These are phyloP conservation scores for Origma solitaria DNA, from an alignment of 2,113 vertebrate genomes.

Conservation along the genomic window DNA sequence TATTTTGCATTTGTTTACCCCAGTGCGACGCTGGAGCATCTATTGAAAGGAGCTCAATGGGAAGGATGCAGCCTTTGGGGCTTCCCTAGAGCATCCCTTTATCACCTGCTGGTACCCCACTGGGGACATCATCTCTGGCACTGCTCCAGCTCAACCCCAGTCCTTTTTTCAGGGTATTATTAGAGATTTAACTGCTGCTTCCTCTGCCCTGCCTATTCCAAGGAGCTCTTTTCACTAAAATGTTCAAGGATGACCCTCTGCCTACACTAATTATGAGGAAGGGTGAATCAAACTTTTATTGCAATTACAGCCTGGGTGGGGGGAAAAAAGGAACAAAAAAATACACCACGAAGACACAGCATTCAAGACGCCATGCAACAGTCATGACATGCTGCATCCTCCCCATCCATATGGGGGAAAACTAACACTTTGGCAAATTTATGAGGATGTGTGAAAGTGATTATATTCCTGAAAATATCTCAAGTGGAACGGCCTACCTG, in stretches of 20 bases:
- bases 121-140: neutral
- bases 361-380: conserved; percentile 18
- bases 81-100: neutral
- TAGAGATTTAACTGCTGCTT: neutral
- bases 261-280: neutral
- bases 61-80: neutral
- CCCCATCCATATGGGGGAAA: conserved; percentile 46
- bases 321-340: neutral
- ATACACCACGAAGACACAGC: neutral
- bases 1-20: conserved; percentile 56
- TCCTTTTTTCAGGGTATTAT: neutral
- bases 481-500: conserved; percentile 53
- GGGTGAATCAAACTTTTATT: neutral
- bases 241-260: neutral
- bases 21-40: neutral
- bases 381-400: conserved; percentile 45
- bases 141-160: neutral
- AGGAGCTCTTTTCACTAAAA: neutral
- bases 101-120: neutral
- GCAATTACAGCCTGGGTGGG: neutral
- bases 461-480: conserved; percentile 66
- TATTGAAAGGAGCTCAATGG: neutral
- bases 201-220: neutral
- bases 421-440: conserved; percentile 58
- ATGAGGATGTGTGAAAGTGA: conserved; percentile 59